Evolutionary conservation across 2,113 vertebrate species (phyloP), one percentile per base, ranked within the genome.

Genomic region (Bungarus multicinctus): DNA sequence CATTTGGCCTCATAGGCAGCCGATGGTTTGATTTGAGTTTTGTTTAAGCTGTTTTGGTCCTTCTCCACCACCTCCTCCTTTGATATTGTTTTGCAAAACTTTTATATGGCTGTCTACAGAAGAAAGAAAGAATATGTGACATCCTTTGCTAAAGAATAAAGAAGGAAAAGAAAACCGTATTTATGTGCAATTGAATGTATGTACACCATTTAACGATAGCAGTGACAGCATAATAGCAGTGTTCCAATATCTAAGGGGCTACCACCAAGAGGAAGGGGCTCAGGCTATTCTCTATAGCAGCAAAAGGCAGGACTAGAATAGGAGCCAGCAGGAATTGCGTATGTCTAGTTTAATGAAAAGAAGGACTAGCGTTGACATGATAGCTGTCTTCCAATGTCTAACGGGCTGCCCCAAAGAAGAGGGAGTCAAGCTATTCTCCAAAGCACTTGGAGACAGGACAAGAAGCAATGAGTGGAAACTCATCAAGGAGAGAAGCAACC

Each of bases 161-260:
- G 30, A 69, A 69, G 64, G 12, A 16, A 69, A 69, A 34, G 30
- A 18, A n/a, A 34, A 16, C 30, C 2, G 0, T 69, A n/a, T 97
- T 97, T 95, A 52, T 95, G 94, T 97, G 92, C 96, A 97, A 97
- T 96, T 97, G 93, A 97, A 96, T 96, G 57, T 4, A 91, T 7
- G 52, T 53, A 27, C 54, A 55, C 27, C 30, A 30, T 12, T 64
- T 30, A 30, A 30, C 1, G 10, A 64, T 4, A 64, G 58, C 25
- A 12, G 58, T 64, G 58, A 64, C 25, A 64, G 58, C 25, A 64
- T 60, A 60, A 60, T 60, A 30, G 58, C 27, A 60, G 11, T 12
- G 3, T 60, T 60, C 25, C 27, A 60, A 30, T 30, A 64, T 30
- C 27, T 64, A 30, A 64, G 58, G 10, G 27, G 58, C 27, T 64